Evolutionary conservation across 1,140 invertebrate species (phyloP), one percentile per base, ranked within the genome.

Genomic region (Drosophila takahashii): DNA sequence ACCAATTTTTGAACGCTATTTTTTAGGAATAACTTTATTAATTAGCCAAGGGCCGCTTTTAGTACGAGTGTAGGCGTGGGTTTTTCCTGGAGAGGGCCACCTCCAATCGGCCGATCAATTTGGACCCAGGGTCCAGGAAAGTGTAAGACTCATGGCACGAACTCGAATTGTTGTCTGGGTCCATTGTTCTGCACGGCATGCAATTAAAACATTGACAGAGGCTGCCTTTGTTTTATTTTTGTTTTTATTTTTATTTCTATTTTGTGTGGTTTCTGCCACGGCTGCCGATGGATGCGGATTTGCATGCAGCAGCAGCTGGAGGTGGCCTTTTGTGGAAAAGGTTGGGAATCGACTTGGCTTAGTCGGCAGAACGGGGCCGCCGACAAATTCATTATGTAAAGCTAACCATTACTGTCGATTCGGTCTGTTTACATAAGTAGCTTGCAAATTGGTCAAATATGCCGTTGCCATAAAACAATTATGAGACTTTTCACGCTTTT

Each of bases 311-410:
- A 87, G 83, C 76, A 41, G 75, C 80, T 86, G 83, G 84, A 41
- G 75, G 80, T 86, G 83, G 83, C 85, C 87, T 87, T 89, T 85
- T 62, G 44, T 37, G 52, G 60, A 77, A 87, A 87, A 77, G 79
- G 44, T 77, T 83, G 70, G 66, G 58, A 77, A 52, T 77, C 22
- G 48, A 18, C 9, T 50, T 36, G 29, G 41, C 57, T 75, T 60
- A 44, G 59, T 47, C 51, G 45, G 45, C 61, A 61, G 53, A 74
- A 76, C 69, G 75, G 78, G 54, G 80, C 70, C 59, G 65, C 34
- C 34, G 45, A 67, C 74, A 66, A 78, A 81, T 83, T 54, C 79
- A 89, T 86, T 86, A 87, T 86, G 60, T 81, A 85, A 86, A 86
- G 47, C 54, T 64, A 45, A 57, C 71, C 54, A 80, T 70, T 80